Conservation (phyloP, 2,797 vertebrate species). For the Neomorphus geoffroyi region DNA sequence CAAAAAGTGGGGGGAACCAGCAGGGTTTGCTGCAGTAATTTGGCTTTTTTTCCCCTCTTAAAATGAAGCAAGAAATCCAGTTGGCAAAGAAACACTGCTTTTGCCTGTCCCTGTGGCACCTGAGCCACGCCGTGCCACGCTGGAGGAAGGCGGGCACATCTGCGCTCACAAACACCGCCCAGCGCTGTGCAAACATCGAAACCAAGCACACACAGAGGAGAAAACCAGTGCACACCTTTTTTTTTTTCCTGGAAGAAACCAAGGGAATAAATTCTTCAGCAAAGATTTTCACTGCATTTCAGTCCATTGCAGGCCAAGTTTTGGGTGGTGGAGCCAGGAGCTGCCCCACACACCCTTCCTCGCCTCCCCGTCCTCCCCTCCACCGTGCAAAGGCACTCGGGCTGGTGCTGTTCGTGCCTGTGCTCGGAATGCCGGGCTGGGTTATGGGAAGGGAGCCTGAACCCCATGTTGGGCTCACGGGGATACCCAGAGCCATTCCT, state of each 20-base stretch:
- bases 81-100: neutral
- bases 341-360: neutral
- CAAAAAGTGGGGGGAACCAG: neutral
- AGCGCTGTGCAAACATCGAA: neutral
- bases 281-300: neutral
- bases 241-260: neutral
- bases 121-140: fast-evolving
- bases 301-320: neutral
- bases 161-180: neutral
- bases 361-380: neutral
- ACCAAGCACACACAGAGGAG: neutral
- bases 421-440: neutral
- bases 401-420: neutral
- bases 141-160: fast-evolving
- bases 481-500: neutral
- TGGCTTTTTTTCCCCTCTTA: neutral
- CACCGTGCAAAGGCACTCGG: neutral
- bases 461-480: fast-evolving
- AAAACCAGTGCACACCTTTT: neutral
- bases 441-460: neutral
- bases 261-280: neutral
- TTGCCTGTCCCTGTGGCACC: neutral
- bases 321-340: neutral
- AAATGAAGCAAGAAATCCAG: neutral
- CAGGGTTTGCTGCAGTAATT: neutral